Percentiles rank a stretch among this genome's conserved stretches.
phyloP scores from a whole-genome alignment of 2,797 vertebrate genomes.

The Taeniopygia guttata region DNA sequence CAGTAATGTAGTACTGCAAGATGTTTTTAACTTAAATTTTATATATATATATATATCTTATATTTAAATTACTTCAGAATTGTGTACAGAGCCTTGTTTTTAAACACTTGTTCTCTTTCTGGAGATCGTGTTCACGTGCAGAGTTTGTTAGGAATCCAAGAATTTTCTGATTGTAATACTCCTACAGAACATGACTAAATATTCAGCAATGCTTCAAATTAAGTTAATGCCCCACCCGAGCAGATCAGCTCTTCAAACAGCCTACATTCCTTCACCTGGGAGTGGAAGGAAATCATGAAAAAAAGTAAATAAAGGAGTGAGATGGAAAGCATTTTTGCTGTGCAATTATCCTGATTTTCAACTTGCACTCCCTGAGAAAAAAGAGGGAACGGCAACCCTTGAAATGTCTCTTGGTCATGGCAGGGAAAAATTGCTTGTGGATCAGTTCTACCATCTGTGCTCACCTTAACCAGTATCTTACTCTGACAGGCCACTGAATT shows the following conservation, averaged over 20 bases:
- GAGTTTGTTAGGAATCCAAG: constrained; percentile 57
- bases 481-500: not conserved
- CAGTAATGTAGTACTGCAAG: constrained; percentile 43
- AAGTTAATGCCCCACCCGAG: constrained; percentile 61
- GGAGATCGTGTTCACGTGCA: constrained; percentile 26
- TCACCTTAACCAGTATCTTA: not conserved
- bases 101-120: constrained; percentile 57
- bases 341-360: constrained; percentile 59
- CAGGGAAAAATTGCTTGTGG: not conserved
- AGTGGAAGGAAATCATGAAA: constrained; percentile 69
- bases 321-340: constrained; percentile 64
- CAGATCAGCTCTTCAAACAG: constrained; percentile 62
- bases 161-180: constrained; percentile 59
- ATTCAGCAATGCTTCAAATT: constrained; percentile 63
- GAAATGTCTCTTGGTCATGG: not conserved
- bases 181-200: constrained; percentile 68
- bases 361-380: constrained; percentile 31
- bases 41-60: not conserved
- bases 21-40: constrained; percentile 53
- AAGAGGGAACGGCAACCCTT: not conserved
- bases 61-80: constrained; percentile 51
- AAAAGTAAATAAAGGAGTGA: constrained; percentile 72
- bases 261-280: constrained; percentile 67
- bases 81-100: constrained; percentile 37
- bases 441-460: not conserved